Evolutionary conservation across 2,797 vertebrate species (phyloP).

Genomic region (Danio choprae): DNA sequence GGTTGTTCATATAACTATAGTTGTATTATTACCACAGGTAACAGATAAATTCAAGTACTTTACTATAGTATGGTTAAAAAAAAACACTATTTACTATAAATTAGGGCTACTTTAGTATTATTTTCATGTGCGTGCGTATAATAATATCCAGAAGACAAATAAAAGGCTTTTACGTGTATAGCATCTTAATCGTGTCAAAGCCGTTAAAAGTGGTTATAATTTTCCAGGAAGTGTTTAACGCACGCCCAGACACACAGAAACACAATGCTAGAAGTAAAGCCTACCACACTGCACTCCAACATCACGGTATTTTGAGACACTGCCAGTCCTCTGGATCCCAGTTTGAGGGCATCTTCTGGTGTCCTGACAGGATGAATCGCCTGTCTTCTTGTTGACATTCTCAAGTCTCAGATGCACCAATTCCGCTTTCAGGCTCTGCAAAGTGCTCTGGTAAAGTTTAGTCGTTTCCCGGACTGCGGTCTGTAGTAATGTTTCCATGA

Average conservation of each 20-base stretch:
- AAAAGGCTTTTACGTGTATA: background rate
- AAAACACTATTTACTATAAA: no score
- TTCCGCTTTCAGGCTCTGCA: slow-evolving; percentile 74
- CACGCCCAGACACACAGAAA: background rate
- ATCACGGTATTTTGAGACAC: slow-evolving; percentile 58
- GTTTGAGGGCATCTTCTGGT: background rate
- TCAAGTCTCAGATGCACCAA: slow-evolving; percentile 70
- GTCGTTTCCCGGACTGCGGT: slow-evolving; percentile 73
- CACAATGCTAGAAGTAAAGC: slow-evolving; percentile 40
- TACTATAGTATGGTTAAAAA: no score
- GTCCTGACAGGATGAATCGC: background rate
- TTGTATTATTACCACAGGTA: no score
- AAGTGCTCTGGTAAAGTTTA: slow-evolving; percentile 78
- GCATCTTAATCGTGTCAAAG: background rate
- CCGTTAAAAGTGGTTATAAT: slow-evolving; percentile 26
- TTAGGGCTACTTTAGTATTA: no score
- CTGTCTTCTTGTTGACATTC: slow-evolving; percentile 69
- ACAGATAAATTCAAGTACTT: no score
- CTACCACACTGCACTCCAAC: slow-evolving; percentile 76
- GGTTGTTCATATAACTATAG: no score
- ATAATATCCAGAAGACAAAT: no score
- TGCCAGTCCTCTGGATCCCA: background rate
- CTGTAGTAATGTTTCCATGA: slow-evolving; percentile 75
- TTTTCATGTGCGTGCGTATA: no score
- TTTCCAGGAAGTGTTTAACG: slow-evolving; percentile 60